Base-by-base conservation (phyloP, 2,888 invertebrate species). In the Sarcophaga caerulescens region DNA sequence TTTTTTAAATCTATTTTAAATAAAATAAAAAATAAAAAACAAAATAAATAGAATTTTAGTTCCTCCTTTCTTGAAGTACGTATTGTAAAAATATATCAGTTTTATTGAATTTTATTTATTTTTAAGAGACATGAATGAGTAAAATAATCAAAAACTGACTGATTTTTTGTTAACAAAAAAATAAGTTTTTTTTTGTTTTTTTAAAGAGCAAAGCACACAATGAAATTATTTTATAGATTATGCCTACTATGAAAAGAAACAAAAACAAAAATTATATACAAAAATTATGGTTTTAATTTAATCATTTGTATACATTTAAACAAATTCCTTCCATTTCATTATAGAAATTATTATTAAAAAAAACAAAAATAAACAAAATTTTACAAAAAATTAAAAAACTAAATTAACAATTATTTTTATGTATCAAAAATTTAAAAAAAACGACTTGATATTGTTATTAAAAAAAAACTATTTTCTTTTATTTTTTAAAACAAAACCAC, bases 161-260 rank as follows among this genome's bases (percentile, higher is more conserved):
- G 92, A 91, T 90, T 91, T 89, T 91, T 52, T 90, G 89, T 91
- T 91, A 89, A 89, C 88, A 74, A 63, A 60, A 60, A 12, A 57
- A 77, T 14, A 57, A 19, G 19, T 60, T 5, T 17, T 69, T 63
- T 69, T 74, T 66, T 79, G 69, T 63, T 69, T 74, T 66, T 79
- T 59, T 77, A 66, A 52, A 75, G 70, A 77, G 12, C 2, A 47
- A 68, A 68, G 2, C 44, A 68, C 10, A 35, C 35, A 35, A 35
- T 10, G 8, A 35, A 52, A 57, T 63, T 66, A 62, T 70, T 75
- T 81, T 21, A 17, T 59, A 59, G 8, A 65, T 21, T 65, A 47
- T 70, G 63, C 35, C 35, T 35, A 66, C 59, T 71, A 63, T 63
- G 59, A 59, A 60, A 78, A 65, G 52, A 17, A 35, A 85, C 25